These are phyloP conservation scores for Calephelis perditalis DNA, from an alignment of 2,888 invertebrate species.

Conservation along the genomic window DNA sequence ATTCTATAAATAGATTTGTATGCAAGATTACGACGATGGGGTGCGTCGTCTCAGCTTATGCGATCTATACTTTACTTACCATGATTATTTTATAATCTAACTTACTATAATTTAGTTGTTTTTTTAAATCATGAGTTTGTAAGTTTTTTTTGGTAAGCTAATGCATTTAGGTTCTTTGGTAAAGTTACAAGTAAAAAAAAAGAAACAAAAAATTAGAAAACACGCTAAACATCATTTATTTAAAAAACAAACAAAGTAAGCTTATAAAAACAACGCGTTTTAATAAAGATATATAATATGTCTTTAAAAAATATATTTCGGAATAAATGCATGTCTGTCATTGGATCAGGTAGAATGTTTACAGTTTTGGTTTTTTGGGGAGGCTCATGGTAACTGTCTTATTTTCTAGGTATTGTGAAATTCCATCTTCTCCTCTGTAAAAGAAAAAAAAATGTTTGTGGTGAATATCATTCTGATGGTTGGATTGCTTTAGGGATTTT, in stretches of 20 bases:
- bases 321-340: constrained; percentile 9
- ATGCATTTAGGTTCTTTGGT: no score
- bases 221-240: neutral
- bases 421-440: constrained; percentile 86
- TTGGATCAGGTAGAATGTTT: constrained; percentile 28
- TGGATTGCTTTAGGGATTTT: no score
- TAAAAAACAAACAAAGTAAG: neutral
- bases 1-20: no score
- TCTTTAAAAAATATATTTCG: neutral
- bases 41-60: no score
- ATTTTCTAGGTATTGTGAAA: constrained; percentile 86
- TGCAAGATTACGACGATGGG: no score
- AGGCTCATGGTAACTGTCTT: constrained; percentile 87
- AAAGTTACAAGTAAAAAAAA: neutral
- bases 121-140: no score
- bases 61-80: no score
- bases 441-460: constrained; percentile 23
- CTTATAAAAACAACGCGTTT: neutral
- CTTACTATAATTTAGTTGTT: no score
- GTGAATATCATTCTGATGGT: neutral
- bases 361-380: constrained; percentile 64
- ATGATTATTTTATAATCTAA: no score
- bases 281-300: neutral
- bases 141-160: no score
- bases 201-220: neutral